phyloP scores from a whole-genome alignment of 2,797 vertebrate species.

The Trichosurus vulpecula region DNA sequence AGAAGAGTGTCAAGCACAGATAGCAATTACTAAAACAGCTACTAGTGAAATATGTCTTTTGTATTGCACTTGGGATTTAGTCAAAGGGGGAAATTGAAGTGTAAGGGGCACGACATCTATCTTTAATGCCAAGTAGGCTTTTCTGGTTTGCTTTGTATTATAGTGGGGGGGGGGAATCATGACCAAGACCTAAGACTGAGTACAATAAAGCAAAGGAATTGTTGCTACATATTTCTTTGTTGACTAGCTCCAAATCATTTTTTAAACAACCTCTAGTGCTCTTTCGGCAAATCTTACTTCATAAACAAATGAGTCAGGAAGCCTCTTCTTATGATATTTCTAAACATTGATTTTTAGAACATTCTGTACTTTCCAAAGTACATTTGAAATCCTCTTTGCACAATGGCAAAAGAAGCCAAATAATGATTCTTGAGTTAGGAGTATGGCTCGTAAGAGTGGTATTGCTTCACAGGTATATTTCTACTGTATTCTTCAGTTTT shows the following conservation, averaged over 20 bases:
- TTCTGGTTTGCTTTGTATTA: background rate
- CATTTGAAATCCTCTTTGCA: constrained; percentile 5
- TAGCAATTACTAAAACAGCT: background rate
- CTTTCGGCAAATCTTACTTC: background rate
- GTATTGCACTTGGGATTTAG: background rate
- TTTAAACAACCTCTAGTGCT: background rate
- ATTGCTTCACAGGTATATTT: background rate
- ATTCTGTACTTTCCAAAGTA: background rate
- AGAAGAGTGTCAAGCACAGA: background rate
- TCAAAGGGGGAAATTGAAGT: background rate
- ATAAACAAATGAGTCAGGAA: constrained; percentile 20
- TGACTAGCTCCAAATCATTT: constrained; percentile 28
- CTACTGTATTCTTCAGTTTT: background rate
- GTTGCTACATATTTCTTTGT: constrained; percentile 14
- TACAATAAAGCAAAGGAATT: constrained; percentile 1
- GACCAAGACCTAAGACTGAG: background rate
- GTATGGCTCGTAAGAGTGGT: background rate
- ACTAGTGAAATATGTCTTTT: background rate
- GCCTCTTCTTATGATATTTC: background rate
- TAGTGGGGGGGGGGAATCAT: background rate
- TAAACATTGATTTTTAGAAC: constrained; percentile 17
- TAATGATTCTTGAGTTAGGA: background rate
- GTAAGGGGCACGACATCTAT: background rate
- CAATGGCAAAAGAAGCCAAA: background rate
- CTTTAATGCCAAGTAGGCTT: background rate